Evolutionary conservation across 2,888 invertebrate genomes (phyloP), one percentile per base, ranked within the genome.

Genomic region (Vesta saturnalis): DNA sequence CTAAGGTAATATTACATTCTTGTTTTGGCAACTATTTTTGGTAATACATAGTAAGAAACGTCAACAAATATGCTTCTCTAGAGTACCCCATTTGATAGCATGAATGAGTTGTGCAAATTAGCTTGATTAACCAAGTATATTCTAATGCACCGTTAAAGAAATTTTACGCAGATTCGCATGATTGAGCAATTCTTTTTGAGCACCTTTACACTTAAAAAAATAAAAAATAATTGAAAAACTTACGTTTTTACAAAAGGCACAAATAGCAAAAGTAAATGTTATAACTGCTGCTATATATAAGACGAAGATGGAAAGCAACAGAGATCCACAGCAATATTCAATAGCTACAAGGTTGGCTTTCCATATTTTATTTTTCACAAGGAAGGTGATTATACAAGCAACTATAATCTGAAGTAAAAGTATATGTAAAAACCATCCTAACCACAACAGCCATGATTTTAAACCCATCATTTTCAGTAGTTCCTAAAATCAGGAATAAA

Each of bases 401-500:
- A 92, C 88, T 43, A 93, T 80, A 0, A 90, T 74, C 63, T 93
- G 85, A 78, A 91, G 90, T 1, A 91, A 74, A 73, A 94, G 89
- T 64, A 92, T 91, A 79, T 94, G 93, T 49, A 90, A 85, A 82
- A 94, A 95, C 94, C 95, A 95, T 1, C 94, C 94, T 0, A 88
- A 81, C 95, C 96, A 96, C 77, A 95, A 92, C 72, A 95, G 84
- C 91, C 93, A 94, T 61, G 91, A 91, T 30, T 90, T 88, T 22
- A 96, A 84, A 1, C 96, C 96, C 92, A 95, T 95, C 84, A 96
- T 94, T 86, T 94, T 95, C 94, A 96, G 93, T 0, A 94, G 90
- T 87, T 96, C 96, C 92, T 95, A 83, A 23, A 81, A 74, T 58
- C n/a, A n/a, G n/a, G n/a, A n/a, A n/a, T n/a, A n/a, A n/a, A n/a